A percentile compares a stretch with the other conserved stretches of the same genome.
phyloP scores from a whole-genome alignment of 2,888 invertebrate species.

The Drosophila kuntzei region DNA sequence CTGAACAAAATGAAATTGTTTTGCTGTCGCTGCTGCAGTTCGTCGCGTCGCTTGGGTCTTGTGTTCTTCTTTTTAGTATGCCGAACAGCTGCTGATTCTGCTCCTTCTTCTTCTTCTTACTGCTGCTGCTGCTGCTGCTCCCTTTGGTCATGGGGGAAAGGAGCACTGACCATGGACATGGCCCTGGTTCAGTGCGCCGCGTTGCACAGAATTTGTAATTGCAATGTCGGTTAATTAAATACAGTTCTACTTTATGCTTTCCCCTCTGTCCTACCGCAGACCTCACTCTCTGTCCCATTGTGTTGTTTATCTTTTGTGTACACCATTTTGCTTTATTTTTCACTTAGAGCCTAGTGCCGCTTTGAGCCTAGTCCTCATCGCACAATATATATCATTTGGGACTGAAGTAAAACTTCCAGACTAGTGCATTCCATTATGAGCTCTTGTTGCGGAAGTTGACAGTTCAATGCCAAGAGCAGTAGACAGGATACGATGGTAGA shows the following conservation, averaged over 20 bases:
- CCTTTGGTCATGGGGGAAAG: constrained; percentile 1
- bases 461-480: constrained; percentile 54
- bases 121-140: constrained; percentile 45
- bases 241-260: constrained; percentile 79
- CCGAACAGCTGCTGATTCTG: constrained; percentile 65
- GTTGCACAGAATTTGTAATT: constrained; percentile 83
- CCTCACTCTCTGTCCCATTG: constrained; percentile 19
- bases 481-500: constrained; percentile 7
- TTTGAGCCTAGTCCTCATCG: constrained; percentile 27
- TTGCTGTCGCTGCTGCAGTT: constrained; percentile 50
- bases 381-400: constrained; percentile 53
- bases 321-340: constrained; percentile 61
- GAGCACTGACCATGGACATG: constrained; percentile 39
- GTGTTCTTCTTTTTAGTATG: constrained; percentile 71
- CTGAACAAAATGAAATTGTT: constrained; percentile 76
- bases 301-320: constrained; percentile 71
- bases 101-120: constrained; percentile 60
- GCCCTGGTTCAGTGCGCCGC: constrained; percentile 53
- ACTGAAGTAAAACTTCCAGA: constrained; percentile 25
- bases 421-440: constrained; percentile 38
- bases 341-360: constrained; percentile 64
- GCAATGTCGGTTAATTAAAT: constrained; percentile 84
- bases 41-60: constrained; percentile 57
- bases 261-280: background rate
- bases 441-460: constrained; percentile 21